These are phyloP conservation scores for Coptodon rendalli DNA, from an alignment of 2,113 vertebrate species.

Conservation along the genomic window DNA sequence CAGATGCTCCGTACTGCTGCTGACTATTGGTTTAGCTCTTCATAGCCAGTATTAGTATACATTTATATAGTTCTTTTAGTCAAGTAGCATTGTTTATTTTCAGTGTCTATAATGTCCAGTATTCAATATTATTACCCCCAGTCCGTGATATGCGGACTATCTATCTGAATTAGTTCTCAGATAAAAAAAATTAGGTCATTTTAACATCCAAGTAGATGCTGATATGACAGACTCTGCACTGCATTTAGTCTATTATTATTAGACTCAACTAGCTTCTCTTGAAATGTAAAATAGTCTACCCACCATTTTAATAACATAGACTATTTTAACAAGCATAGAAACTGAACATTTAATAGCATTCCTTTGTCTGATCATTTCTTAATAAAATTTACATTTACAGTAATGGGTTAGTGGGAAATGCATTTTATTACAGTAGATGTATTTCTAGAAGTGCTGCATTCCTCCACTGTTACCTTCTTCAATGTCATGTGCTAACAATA, in stretches of 20 bases:
- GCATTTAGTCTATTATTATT: background rate
- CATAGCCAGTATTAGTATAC: background rate
- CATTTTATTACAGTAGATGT: background rate
- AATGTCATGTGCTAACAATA: background rate
- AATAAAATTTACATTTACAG: background rate
- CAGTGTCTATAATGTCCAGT: background rate
- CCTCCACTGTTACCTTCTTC: background rate
- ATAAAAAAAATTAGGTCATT: too few species aligned
- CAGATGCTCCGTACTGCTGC: background rate
- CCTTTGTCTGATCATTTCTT: background rate
- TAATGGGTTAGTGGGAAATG: background rate
- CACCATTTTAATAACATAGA: background rate
- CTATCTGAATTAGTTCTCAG: background rate
- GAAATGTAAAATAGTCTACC: background rate
- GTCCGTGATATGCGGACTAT: background rate
- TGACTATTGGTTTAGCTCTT: background rate
- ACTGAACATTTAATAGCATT: background rate
- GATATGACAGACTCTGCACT: background rate
- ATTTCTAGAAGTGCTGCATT: background rate
- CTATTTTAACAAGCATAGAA: background rate
- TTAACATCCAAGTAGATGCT: background rate
- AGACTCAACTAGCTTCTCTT: background rate
- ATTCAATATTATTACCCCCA: background rate
- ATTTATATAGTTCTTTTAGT: background rate
- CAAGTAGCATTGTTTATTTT: background rate